Percentiles rank a stretch among this genome's conserved stretches.
Conservation (phyloP, 2,113 vertebrate species). For the Crotalus viridis region DNA sequence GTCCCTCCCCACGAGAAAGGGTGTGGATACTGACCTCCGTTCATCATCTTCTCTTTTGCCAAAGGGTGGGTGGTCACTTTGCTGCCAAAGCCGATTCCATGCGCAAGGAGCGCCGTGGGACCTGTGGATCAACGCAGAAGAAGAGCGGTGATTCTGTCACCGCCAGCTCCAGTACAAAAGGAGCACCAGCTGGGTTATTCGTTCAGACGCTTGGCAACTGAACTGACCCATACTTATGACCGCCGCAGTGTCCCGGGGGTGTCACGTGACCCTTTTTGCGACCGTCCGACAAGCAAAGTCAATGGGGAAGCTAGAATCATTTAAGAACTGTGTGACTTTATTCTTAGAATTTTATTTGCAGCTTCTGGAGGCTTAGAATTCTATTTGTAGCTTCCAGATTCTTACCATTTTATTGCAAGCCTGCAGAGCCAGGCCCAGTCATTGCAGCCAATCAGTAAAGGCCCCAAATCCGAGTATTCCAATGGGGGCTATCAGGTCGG, state of each 20-base stretch:
- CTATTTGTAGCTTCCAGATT: neutral
- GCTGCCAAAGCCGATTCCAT: constrained; percentile 90
- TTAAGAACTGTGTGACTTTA: too few species aligned
- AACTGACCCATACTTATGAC: too few species aligned
- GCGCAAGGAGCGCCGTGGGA: constrained; percentile 93
- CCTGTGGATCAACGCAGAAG: constrained; percentile 54
- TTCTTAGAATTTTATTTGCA: too few species aligned
- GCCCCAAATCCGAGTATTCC: neutral
- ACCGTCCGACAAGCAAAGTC: too few species aligned
- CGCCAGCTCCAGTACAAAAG: neutral
- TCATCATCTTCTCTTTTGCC: constrained; percentile 97
- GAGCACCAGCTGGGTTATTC: too few species aligned
- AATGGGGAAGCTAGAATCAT: too few species aligned
- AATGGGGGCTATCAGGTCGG: neutral
- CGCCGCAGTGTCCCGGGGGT: too few species aligned
- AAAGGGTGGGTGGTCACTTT: constrained; percentile 93
- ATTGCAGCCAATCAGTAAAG: neutral
- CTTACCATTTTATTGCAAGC: neutral
- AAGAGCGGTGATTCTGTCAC: too few species aligned
- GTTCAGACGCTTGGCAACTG: neutral
- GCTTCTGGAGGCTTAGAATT: accelerated
- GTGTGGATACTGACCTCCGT: constrained; percentile 77
- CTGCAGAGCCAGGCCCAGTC: neutral
- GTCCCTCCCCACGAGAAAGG: neutral
- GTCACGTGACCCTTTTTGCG: too few species aligned